Evolutionary conservation across 2,888 invertebrate species (phyloP), one percentile per base, ranked within the genome.

Genomic region (Cephalotes varians): DNA sequence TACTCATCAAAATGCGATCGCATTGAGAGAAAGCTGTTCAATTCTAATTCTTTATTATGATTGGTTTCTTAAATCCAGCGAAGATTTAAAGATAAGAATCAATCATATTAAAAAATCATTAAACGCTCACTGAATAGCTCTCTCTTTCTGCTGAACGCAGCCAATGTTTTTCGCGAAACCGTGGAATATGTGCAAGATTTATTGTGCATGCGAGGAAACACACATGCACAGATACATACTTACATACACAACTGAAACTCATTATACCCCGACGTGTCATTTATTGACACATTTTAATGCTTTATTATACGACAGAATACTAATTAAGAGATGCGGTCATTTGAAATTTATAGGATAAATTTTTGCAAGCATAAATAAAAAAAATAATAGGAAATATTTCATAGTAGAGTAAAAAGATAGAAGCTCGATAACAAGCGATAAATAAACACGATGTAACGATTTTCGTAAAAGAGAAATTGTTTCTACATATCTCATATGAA

Each of bases 211-310:
- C 28, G 28, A 28, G 64, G 18, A 28, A 18, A 1, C 4, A 7
- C 25, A 7, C 25, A 25, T 15, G 1, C n/a, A n/a, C 5, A n/a
- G n/a, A 34, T 2, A 15, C 21, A 12, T 15, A 62, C 9, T 2
- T 37, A 40, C 0, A 3, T 25, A 25, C 44, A 44, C 28, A 10
- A n/a, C n/a, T 18, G 44, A 65, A 47, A 40, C 40, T 64, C 25
- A 44, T 65, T 44, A 65, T 28, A 28, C 0, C n/a, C n/a, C 64
- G 18, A 44, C 28, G 28, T 15, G 25, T 40, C 64, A 44, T 44
- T 44, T 28, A 65, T 44, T 65, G 64, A 18, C 44, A 47, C 25
- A 44, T 44, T 65, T 65, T 65, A 65, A 44, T 65, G 7, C 44
- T 40, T 64, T 25, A 40, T 64, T 44, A 44, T 65, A 44, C 21